Conservation (phyloP, 2,113 vertebrate species). For the Oncorhynchus masou region DNA sequence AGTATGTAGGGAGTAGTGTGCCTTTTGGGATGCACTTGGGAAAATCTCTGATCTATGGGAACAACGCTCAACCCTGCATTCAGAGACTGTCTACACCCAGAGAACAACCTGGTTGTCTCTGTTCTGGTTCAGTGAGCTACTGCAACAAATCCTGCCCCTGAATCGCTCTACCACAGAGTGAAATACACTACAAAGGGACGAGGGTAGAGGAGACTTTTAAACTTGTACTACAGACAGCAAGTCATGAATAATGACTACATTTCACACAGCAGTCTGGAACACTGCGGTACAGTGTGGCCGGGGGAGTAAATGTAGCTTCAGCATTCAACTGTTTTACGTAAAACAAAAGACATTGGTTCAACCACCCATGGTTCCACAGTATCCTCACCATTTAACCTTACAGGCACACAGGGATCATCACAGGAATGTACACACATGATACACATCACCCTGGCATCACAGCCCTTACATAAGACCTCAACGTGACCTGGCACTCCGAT, state of each 20-base stretch:
- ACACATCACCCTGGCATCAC: background rate
- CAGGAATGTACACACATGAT: background rate
- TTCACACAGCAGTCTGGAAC: too few species aligned
- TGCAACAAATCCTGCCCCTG: background rate
- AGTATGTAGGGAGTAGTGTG: too few species aligned
- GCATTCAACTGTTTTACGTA: too few species aligned
- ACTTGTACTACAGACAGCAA: background rate
- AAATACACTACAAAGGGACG: background rate
- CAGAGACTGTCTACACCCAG: background rate
- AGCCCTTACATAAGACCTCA: conserved; percentile 28
- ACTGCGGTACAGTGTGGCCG: too few species aligned
- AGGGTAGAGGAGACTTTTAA: background rate
- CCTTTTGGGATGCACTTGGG: conserved; percentile 10
- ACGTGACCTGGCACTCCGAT: conserved; percentile 29
- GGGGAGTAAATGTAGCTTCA: too few species aligned
- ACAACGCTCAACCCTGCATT: background rate
- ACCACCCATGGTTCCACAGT: too few species aligned
- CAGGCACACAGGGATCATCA: too few species aligned
- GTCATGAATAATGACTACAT: background rate
- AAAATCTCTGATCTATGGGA: conserved; percentile 45
- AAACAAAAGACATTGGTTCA: too few species aligned
- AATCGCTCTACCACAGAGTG: background rate
- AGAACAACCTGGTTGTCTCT: background rate
- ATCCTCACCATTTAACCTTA: too few species aligned
- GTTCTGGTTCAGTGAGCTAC: background rate